Conservation (phyloP, 2,888 invertebrate genomes). For the Caenorhabditis sp. region DNA sequence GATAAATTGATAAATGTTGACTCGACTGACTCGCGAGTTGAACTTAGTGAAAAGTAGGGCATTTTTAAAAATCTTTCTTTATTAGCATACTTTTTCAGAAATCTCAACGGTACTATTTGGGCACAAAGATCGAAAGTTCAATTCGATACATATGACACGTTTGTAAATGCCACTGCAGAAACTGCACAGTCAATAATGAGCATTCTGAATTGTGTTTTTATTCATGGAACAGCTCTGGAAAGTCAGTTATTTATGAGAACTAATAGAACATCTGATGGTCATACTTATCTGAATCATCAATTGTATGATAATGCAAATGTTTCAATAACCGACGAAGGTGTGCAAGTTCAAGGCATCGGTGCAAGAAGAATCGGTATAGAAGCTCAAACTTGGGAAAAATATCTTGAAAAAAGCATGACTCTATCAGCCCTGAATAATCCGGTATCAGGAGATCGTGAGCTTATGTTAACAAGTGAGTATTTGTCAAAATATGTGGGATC, state of each 20-base stretch:
- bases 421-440: conserved; percentile 10
- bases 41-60: conserved; percentile 14
- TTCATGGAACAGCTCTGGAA: conserved; percentile 21
- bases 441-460: conserved; percentile 14
- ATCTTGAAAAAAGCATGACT: conserved; percentile 28
- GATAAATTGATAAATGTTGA: conserved; percentile 8
- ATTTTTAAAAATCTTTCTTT: neutral
- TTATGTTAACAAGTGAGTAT: conserved; percentile 25
- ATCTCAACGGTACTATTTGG: conserved; percentile 43
- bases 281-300: conserved; percentile 25
- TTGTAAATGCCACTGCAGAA: conserved; percentile 32
- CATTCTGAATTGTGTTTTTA: conserved; percentile 21
- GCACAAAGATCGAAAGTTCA: conserved; percentile 31
- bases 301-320: conserved; percentile 40
- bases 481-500: neutral
- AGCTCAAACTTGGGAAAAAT: conserved; percentile 35
- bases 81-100: conserved; percentile 22
- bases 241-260: conserved; percentile 28
- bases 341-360: conserved; percentile 33
- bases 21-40: conserved; percentile 18
- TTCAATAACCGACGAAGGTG: conserved; percentile 30
- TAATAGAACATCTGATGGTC: conserved; percentile 27
- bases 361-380: conserved; percentile 15
- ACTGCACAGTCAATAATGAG: conserved; percentile 22
- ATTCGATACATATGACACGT: conserved; percentile 41